Percentiles rank a stretch among this genome's conserved stretches.
Conservation (phyloP, 2,888 invertebrate species). For the Thereva nobilitata region DNA sequence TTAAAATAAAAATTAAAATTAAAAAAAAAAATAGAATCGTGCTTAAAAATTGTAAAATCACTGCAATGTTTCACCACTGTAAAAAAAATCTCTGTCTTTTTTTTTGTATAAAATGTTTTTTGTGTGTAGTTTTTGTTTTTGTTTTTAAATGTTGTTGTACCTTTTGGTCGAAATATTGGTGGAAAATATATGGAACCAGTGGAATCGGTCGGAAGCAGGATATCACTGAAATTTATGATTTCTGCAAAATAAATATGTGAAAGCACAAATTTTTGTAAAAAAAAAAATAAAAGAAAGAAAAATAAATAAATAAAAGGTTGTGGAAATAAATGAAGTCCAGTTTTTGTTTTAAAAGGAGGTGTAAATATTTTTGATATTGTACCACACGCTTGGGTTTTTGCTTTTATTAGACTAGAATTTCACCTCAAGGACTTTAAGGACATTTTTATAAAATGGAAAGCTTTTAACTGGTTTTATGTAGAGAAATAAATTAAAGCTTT, state of each 20-base stretch:
- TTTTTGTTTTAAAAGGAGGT: too few relatives aligned
- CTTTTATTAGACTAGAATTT: too few relatives aligned
- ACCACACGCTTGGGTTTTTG: too few relatives aligned
- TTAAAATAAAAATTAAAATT: too few relatives aligned
- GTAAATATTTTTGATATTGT: too few relatives aligned
- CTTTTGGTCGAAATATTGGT: conserved; percentile 71
- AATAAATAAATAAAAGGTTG: conserved; percentile 32
- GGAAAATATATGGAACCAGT: conserved; percentile 73
- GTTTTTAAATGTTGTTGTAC: conserved; percentile 58
- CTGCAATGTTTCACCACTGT: too few relatives aligned
- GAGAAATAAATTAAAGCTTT: too few relatives aligned
- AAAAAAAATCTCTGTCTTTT: neutral
- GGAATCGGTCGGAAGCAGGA: conserved; percentile 76
- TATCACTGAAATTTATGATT: conserved; percentile 72
- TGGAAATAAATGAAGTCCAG: conserved; percentile 33
- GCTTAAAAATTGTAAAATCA: too few relatives aligned
- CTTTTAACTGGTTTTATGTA: too few relatives aligned
- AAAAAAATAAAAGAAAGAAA: conserved; percentile 36
- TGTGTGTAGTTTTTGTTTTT: conserved; percentile 5
- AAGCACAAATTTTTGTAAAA: conserved; percentile 45
- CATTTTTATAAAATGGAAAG: too few relatives aligned
- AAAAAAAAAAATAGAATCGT: too few relatives aligned
- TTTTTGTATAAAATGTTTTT: neutral
- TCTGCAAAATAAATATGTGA: conserved; percentile 63
- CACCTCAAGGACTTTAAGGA: too few relatives aligned